Conservation (phyloP, 2,888 invertebrate genomes). For the Lasioglossum malachurum region DNA sequence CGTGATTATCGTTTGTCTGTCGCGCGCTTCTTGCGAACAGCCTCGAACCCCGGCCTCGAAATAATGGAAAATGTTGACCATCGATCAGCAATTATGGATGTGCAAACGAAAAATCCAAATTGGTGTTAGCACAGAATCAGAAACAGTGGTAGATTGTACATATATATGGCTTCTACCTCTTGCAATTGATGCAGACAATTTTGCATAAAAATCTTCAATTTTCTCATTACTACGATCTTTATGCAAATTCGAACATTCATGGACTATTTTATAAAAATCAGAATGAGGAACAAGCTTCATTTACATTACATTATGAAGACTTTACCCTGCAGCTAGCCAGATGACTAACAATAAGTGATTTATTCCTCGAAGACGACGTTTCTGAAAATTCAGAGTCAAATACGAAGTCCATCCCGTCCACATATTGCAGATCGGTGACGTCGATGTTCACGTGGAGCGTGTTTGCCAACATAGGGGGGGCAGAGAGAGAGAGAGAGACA, state of each 20-base stretch:
- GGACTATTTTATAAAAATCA: too few relatives aligned
- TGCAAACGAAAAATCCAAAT: too few relatives aligned
- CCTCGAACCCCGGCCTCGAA: constrained; percentile 12
- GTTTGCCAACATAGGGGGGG: not conserved
- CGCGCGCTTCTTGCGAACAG: constrained; percentile 39
- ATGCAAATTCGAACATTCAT: too few relatives aligned
- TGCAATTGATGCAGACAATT: too few relatives aligned
- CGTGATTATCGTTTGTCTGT: not conserved
- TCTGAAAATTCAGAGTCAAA: not conserved
- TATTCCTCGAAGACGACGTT: not conserved
- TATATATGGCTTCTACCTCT: too few relatives aligned
- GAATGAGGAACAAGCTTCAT: too few relatives aligned
- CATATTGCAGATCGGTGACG: not conserved
- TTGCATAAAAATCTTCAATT: too few relatives aligned
- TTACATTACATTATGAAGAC: not conserved
- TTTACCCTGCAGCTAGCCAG: not conserved
- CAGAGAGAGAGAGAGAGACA: not conserved
- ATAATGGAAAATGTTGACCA: not conserved
- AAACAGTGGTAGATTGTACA: too few relatives aligned
- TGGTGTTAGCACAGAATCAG: too few relatives aligned
- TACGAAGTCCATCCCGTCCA: constrained; percentile 10
- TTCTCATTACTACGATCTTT: too few relatives aligned
- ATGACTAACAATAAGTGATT: too few relatives aligned
- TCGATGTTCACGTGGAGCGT: constrained; percentile 1
- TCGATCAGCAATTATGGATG: not conserved